Base-by-base conservation (phyloP, 2,888 invertebrate species). In the Hybos culiciformis region DNA sequence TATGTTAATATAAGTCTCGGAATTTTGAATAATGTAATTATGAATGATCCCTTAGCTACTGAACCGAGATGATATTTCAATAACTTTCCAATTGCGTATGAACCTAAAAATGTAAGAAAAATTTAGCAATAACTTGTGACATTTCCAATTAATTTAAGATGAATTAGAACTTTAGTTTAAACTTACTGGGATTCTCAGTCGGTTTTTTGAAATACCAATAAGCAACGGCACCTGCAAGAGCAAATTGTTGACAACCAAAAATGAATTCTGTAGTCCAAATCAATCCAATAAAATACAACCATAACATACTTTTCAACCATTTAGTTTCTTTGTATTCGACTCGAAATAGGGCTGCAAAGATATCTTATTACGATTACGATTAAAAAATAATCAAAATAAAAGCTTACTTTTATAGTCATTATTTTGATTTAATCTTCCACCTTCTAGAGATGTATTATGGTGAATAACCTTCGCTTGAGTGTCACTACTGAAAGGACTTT, bases 231-330 rank as follows among this genome's bases (percentile, higher is more conserved):
- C 92, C 91, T 15, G 93, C 86, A 48, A 94, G 80, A 3, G 92
- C 84, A 78, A 94, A 87, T 62, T 90, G 87, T 62, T 94, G 92
- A 59, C 92, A 92, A 12, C 87, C 91, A 54, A 91, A 79, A 53
- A 94, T 90, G 61, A 93, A 93, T 69, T 96, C 93, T 20, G 86
- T 81, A 11, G 83, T 81, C 94, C 94, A 96, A 50, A 96, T 76
- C 18, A 94, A 72, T 33, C 88, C 93, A 40, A 93, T 73, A 15
- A 88, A 70, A 59, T 92, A 88, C 53, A 92, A 78, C 90, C 91
- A 92, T 83, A 93, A 88, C 83, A 94, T 85, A 54, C 88, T 86
- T 57, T 83, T 82, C 26, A 90, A 77, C 80, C 85, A 84, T 52
- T 78, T 72, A 1, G 80, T 78, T 58, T 84, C 82, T 11, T 74